phyloP scores from a whole-genome alignment of 1,140 invertebrate genomes.

The Plodia interpunctella region DNA sequence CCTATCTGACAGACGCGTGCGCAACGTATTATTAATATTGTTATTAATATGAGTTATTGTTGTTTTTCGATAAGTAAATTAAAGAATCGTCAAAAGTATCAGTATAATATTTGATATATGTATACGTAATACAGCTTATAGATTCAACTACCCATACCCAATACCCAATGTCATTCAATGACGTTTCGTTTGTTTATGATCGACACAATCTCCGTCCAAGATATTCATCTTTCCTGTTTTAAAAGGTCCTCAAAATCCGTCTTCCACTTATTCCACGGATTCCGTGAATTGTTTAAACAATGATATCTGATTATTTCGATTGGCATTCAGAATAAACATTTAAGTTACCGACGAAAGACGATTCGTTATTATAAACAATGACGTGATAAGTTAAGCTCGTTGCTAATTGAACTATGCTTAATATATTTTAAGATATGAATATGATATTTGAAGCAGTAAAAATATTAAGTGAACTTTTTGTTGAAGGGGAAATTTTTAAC shows the following conservation, averaged over 20 bases:
- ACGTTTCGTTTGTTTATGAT: neutral
- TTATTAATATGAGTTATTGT: neutral
- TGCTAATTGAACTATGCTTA: neutral
- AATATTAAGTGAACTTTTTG: too few species aligned
- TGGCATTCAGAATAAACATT: constrained; percentile 4
- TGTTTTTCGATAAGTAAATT: too few species aligned
- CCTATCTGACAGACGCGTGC: constrained; percentile 21
- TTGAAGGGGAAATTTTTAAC: too few species aligned
- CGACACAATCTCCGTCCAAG: neutral
- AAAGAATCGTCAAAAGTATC: too few species aligned
- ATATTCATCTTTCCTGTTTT: neutral
- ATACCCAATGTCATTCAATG: neutral
- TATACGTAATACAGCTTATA: too few species aligned
- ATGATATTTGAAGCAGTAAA: too few species aligned
- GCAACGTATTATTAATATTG: constrained; percentile 8
- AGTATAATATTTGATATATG: too few species aligned
- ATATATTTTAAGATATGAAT: neutral
- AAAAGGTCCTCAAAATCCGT: constrained; percentile 2
- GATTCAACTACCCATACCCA: neutral
- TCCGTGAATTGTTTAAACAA: constrained; percentile 2
- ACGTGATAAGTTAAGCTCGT: neutral
- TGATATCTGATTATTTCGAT: constrained; percentile 7
- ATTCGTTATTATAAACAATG: constrained; percentile 1
- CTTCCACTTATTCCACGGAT: neutral
- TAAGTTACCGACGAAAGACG: constrained; percentile 1